Percentiles rank a stretch among this genome's conserved stretches.
These are phyloP conservation scores for Urophycis tenuis DNA, from an alignment of 2,797 vertebrate genomes.

Conservation along the genomic window DNA sequence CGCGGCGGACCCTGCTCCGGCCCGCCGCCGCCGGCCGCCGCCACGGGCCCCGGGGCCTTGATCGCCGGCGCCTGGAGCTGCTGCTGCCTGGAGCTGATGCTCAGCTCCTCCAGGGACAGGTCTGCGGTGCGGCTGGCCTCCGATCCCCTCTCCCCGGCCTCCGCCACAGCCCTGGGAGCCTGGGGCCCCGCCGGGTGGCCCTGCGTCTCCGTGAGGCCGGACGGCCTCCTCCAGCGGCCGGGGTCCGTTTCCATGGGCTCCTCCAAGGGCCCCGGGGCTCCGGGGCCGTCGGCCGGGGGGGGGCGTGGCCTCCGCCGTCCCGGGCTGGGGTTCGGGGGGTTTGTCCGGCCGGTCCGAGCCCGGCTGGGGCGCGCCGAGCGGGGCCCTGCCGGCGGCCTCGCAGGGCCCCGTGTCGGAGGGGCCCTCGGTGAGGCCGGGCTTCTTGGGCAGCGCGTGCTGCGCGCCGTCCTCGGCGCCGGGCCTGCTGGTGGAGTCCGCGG, in stretches of 20 bases:
- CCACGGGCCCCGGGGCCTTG: constrained; percentile 48
- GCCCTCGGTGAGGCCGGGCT: constrained; percentile 71
- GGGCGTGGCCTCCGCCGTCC: constrained; percentile 54
- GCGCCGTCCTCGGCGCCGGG: constrained; percentile 78
- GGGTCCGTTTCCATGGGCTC: constrained; percentile 87
- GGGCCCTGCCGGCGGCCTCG: constrained; percentile 36
- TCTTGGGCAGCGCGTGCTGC: constrained; percentile 81
- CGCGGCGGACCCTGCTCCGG: constrained; percentile 62
- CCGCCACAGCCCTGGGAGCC: constrained; percentile 38
- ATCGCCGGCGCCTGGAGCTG: constrained; percentile 51
- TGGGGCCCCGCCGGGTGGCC: constrained; percentile 52
- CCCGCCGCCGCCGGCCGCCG: constrained; percentile 40
- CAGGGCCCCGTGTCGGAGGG: constrained; percentile 54
- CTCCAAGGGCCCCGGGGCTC: constrained; percentile 45
- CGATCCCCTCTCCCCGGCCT: constrained; percentile 63
- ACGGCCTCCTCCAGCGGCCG: constrained; percentile 59
- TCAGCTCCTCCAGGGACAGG: constrained; percentile 92
- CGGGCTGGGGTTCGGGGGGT: constrained; percentile 54
- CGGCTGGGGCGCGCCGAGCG: constrained; percentile 41
- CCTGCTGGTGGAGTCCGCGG: constrained; percentile 81
- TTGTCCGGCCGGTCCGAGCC: constrained; percentile 46
- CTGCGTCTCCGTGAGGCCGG: constrained; percentile 61
- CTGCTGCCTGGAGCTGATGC: constrained; percentile 87
- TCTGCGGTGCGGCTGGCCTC: constrained; percentile 79
- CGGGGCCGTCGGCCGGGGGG: constrained; percentile 57